These are phyloP conservation scores for Rhabdophis nuchalis DNA, from an alignment of 2,797 vertebrate genomes.

Conservation along the genomic window DNA sequence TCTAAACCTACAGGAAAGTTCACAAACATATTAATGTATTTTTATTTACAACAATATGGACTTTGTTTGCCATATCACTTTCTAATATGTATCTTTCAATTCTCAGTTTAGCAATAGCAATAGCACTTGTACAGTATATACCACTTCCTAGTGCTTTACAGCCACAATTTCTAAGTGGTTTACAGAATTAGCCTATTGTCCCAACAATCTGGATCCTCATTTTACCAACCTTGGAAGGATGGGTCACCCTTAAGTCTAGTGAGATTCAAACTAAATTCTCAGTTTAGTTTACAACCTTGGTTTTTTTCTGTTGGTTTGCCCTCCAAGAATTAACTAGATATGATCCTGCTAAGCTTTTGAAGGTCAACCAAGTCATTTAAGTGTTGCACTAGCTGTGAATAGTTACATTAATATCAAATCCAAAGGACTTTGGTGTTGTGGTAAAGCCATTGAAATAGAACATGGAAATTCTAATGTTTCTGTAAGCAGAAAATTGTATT, in stretches of 20 bases:
- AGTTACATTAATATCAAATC: background rate
- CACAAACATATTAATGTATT: background rate
- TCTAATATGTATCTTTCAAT: background rate
- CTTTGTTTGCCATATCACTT: background rate
- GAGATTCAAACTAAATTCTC: background rate
- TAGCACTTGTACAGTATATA: too few species aligned
- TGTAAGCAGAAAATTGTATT: background rate
- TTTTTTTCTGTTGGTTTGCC: background rate
- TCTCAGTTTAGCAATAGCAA: background rate
- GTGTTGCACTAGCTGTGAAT: background rate
- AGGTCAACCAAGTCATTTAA: background rate
- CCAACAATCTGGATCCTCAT: too few species aligned
- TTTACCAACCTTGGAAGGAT: too few species aligned
- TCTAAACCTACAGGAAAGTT: background rate
- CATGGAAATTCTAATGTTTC: background rate
- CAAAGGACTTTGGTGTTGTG: background rate
- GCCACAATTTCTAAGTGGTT: too few species aligned
- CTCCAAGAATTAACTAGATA: background rate
- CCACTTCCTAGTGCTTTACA: too few species aligned
- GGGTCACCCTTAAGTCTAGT: too few species aligned
- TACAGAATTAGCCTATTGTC: too few species aligned
- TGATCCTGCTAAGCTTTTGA: background rate
- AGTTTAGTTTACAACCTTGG: background rate
- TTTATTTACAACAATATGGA: background rate
- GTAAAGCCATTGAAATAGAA: background rate